phyloP scores from a whole-genome alignment of 2,113 vertebrate species.

The Bufo bufo region DNA sequence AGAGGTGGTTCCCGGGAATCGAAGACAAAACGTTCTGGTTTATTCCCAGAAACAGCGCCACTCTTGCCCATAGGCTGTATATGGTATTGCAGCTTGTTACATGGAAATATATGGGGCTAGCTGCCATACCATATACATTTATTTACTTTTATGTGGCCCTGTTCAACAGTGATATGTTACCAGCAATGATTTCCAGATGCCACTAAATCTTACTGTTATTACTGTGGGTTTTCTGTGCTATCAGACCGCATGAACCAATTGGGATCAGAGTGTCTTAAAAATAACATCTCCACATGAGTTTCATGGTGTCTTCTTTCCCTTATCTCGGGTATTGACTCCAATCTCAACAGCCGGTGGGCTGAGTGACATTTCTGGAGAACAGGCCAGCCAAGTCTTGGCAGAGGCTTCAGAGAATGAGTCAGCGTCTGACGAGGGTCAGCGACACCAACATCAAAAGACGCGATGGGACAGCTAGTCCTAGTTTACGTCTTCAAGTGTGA shows the following conservation, averaged over 20 bases:
- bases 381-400: constrained; percentile 11
- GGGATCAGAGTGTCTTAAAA: not conserved
- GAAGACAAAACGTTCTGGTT: too few species aligned
- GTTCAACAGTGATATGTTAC: not conserved
- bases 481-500: not conserved
- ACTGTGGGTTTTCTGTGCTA: not conserved
- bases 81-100: too few species aligned
- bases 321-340: constrained; percentile 16
- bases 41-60: too few species aligned
- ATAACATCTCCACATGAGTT: not conserved
- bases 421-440: not conserved
- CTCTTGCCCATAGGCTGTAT: too few species aligned
- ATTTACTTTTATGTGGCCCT: too few species aligned
- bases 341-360: not conserved
- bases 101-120: too few species aligned
- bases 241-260: too few species aligned
- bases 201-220: not conserved
- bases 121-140: too few species aligned
- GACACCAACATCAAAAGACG: not conserved
- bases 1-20: too few species aligned
- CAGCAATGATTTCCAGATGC: not conserved
- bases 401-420: constrained; percentile 3
- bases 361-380: not conserved
- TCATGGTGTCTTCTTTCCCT: not conserved
- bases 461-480: not conserved